phyloP scores from a whole-genome alignment of 2,888 invertebrate genomes.

The Schizotus pectinicornis region DNA sequence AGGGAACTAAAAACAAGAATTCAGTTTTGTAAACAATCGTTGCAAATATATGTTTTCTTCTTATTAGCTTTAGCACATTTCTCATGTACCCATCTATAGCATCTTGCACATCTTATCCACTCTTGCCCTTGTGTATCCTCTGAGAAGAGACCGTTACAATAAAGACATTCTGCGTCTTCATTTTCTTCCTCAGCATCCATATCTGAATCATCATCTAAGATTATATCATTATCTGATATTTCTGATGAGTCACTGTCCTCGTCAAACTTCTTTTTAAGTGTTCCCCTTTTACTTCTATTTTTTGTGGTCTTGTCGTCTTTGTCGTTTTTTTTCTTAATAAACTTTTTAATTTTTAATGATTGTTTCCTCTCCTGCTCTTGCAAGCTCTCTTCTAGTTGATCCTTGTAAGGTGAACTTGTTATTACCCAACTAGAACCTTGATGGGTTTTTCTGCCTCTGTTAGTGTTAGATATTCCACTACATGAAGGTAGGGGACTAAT shows the following conservation, averaged over 20 bases:
- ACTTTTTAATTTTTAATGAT: neutral
- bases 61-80: too few relatives aligned
- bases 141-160: too few relatives aligned
- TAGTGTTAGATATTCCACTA: neutral
- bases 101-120: too few relatives aligned
- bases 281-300: neutral
- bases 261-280: neutral
- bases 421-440: slow-evolving; percentile 7
- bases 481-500: neutral
- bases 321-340: neutral
- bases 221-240: neutral
- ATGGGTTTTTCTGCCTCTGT: neutral
- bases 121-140: too few relatives aligned
- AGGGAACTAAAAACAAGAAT: too few relatives aligned
- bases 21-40: too few relatives aligned
- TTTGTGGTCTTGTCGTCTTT: neutral
- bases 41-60: too few relatives aligned
- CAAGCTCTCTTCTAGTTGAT: neutral
- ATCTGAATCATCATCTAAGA: slow-evolving; percentile 1
- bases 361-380: neutral
- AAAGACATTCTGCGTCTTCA: neutral
- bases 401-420: slow-evolving; percentile 10
- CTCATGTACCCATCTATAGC: too few relatives aligned
- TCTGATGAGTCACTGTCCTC: neutral
- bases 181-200: slow-evolving; percentile 1